Conservation (phyloP, 2,113 vertebrate genomes). For the Tretioscincus oriximinensis region DNA sequence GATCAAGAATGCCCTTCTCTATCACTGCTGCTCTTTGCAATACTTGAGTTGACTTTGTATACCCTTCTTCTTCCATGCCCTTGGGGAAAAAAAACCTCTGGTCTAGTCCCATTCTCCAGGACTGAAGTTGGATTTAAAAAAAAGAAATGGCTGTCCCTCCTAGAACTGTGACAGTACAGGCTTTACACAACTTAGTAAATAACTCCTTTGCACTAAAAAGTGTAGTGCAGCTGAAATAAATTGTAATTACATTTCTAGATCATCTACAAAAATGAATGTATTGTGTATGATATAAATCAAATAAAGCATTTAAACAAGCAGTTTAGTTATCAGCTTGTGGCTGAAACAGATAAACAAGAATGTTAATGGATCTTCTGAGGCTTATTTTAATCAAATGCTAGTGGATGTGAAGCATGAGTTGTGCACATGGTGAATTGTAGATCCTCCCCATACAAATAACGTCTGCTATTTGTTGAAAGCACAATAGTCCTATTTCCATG, state of each 20-base stretch:
- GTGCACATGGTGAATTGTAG: neutral
- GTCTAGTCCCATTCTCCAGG: no score
- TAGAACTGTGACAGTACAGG: neutral
- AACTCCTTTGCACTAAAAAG: slow-evolving; percentile 1
- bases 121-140: no score
- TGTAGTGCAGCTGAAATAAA: neutral
- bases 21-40: no score
- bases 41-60: no score
- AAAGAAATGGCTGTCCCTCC: no score
- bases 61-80: no score
- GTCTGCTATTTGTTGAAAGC: neutral
- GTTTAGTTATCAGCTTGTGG: neutral
- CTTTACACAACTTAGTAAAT: slow-evolving; percentile 6
- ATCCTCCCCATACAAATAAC: neutral
- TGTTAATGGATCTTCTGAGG: neutral
- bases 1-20: no score
- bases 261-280: slow-evolving; percentile 20
- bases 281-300: slow-evolving; percentile 7
- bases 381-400: neutral
- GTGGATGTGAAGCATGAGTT: neutral
- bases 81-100: no score
- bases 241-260: slow-evolving; percentile 24
- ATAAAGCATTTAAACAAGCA: slow-evolving; percentile 17
- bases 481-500: no score
- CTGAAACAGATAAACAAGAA: slow-evolving; percentile 32